Base-by-base conservation (phyloP, 2,888 invertebrate genomes). In the Lasioglossum leucozonium region DNA sequence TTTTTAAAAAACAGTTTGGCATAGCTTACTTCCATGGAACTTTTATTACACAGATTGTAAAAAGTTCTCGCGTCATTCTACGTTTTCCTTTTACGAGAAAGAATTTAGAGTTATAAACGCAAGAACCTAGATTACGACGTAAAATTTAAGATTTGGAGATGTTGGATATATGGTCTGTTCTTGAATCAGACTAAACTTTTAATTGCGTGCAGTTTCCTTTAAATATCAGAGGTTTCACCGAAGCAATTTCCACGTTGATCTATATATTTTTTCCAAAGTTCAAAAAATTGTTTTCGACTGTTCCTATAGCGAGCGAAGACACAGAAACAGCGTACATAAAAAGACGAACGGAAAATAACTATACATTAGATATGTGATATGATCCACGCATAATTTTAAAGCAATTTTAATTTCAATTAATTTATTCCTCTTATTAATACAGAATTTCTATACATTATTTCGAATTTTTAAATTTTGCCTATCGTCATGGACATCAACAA, bases 31-130 rank as follows among this genome's bases (percentile, higher is more conserved):
- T n/a, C 4, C n/a, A 26, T n/a, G n/a, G 55, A 55, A n/a, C n/a
- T 55, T 55, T 55, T 55, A n/a, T 55, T 55, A 55, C n/a, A 55
- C 55, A 55, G 55, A 55, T n/a, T n/a, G 55, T 55, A 55, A 55
- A 55, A 55, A n/a, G n/a, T n/a, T 11, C 55, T 4, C 11, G 55
- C 55, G n/a, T n/a, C n/a, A 4, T n/a, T 11, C 55, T n/a, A 55
- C 55, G 55, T n/a, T n/a, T n/a, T 55, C 11, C 55, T n/a, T 55
- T 55, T 55, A 55, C 55, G 55, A 51, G 55, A 26, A 55, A 55
- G 55, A 55, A 55, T 55, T 11, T 11, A 4, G n/a, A 26, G 55
- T 55, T n/a, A 55, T n/a, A 11, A 55, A 55, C n/a, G 55, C 55
- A n/a, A n/a, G n/a, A 55, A 55, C 55, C 11, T n/a, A 55, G 11